Base-by-base conservation (phyloP, 2,888 invertebrate genomes). In the Timandra comae region DNA sequence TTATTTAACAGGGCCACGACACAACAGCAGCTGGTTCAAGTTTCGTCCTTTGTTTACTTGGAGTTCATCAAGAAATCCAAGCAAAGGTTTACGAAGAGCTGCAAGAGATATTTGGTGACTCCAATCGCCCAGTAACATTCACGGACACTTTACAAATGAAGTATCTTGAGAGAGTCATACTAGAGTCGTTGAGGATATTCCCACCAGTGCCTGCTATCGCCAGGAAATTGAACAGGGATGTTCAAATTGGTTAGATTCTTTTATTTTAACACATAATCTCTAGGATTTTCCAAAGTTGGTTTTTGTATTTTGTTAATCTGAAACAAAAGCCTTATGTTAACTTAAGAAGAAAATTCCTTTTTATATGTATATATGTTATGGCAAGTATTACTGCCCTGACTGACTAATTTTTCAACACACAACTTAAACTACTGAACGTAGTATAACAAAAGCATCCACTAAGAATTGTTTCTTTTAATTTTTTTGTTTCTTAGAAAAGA, bases 41-140 rank as follows among this genome's bases (percentile, higher is more conserved):
- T 64, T 97, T 96, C 87, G 92, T 93, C 40, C 84, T 96, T 2
- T 93, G 93, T 48, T 86, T 96, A 58, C 89, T 97, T 63, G 96
- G 94, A 3, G 87, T 92, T 23, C 90, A 96, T 61, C 92, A 91
- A 25, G 88, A 94, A 7, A 90, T 96, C 25, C 96, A 97, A 77
- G 87, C 88, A 0, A 90, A 81, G 54, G 93, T 93, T 0, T 89
- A 91, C 52, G 88, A 92, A 39, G 94, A 94, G 58, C 69, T 93
- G 27, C 90, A 92, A 43, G 87, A 89, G 10, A 93, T 94, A 47
- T 94, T 94, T 52, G 93, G 93, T 0, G 91, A 93, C 52, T 91
- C 93, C 1, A 91, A 93, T 63, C 85, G 94, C 22, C 91, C 91
- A 1, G 91, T 87, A 26, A 93, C 93, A 2, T 93, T 93, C 61